Evolutionary conservation across 2,888 invertebrate species (phyloP), one percentile per base, ranked within the genome.

Genomic region (Zele albiditarsus): DNA sequence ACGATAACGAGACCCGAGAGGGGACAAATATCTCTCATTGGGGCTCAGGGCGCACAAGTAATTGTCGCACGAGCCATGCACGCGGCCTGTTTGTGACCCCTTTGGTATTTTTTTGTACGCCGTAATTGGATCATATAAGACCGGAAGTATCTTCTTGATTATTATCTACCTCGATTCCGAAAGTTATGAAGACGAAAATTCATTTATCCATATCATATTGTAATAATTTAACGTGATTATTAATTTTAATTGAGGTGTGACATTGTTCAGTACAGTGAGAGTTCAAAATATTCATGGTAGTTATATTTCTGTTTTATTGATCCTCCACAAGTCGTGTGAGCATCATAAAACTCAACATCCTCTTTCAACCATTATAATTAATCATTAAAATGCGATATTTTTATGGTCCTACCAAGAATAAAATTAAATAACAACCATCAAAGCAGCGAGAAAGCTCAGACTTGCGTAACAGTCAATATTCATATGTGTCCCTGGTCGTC

Each of bases 21-120:
- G 33, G 20, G 68, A 69, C 28, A 69, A 16, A 67, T 25, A 46
- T 67, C 16, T 42, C n/a, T 27, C n/a, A 12, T 46, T 46, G 67
- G 67, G 67, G 12, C 31, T 67, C 57, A 23, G 57, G 53, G 53
- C 68, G 68, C 53, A 1, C 53, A 33, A 69, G 68, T 69, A 69
- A 69, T 69, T 69, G 68, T 77, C 73, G 71, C 71, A 73, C 73
- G 73, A 73, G 73, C 62, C 67, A 53, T 58, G 67, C 73, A 67
- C 73, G 67, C 73, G 67, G 58, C 58, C 57, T 67, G 38, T 72
- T 33, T 71, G 6, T 71, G 73, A 67, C 73, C 73, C 67, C 58
- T 58, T 66, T 58, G 58, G 58, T 67, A 42, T 20, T 58, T 57
- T 73, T 53, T 53, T 20, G 1, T 23, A 20, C n/a, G 23, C 2